Conservation (phyloP, 2,113 vertebrate genomes). For the Gymnogyps californianus region DNA sequence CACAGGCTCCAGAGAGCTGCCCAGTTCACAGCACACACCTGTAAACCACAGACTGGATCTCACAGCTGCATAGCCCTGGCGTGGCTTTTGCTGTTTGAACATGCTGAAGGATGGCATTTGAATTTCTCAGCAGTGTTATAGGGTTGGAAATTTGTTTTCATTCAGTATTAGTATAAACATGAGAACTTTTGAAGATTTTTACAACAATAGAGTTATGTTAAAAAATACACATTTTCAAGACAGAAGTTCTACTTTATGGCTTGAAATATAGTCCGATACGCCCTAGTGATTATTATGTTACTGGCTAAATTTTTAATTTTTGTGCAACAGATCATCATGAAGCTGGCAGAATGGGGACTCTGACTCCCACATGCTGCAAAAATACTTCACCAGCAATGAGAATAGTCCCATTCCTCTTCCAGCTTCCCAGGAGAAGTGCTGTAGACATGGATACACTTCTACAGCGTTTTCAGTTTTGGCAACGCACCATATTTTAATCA, state of each 20-base stretch:
- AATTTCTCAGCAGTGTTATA: not conserved
- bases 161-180: not conserved
- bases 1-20: not conserved
- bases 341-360: not conserved
- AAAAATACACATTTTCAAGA: not conserved
- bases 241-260: not conserved
- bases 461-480: not conserved
- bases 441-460: not conserved
- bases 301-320: not conserved
- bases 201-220: not conserved
- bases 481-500: not conserved
- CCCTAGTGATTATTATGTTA: not conserved
- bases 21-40: accelerated
- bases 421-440: not conserved
- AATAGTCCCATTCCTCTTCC: not conserved
- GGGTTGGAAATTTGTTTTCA: not conserved
- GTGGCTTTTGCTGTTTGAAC: not conserved
- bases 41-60: not conserved
- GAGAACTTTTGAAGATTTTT: not conserved
- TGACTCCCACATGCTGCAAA: not conserved
- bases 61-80: not conserved
- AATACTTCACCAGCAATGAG: not conserved
- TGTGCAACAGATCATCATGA: not conserved
- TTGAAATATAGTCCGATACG: not conserved
- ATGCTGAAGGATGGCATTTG: accelerated